Base-by-base conservation (phyloP, 2,888 invertebrate species). In the Lypha dubia region DNA sequence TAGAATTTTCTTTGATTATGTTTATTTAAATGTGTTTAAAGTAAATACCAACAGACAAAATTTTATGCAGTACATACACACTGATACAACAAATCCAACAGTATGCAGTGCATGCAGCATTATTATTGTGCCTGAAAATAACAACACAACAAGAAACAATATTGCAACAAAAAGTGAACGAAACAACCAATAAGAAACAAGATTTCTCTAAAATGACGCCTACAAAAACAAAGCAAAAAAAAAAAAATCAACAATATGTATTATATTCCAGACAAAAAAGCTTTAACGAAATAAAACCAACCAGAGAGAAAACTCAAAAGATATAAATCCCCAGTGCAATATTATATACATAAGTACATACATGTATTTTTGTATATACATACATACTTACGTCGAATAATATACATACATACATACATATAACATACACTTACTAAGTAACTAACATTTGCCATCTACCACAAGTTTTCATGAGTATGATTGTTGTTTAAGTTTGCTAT, bases 161-260 rank as follows among this genome's bases (percentile, higher is more conserved):
- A 79, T 73, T 86, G 70, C 82, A 80, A 65, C 87, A 79, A 84
- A 79, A 84, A 41, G 13, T 44, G 60, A 85, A 85, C 73, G 62
- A 76, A 86, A 81, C 89, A 87, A 83, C 90, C 90, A 90, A 90
- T 90, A 88, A 88, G 89, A 89, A 86, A 84, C 53, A 86, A 86
- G 76, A 46, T 56, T 70, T 62, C 15, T 17, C 11, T 58, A 62
- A 73, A 86, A 79, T 80, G 79, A 88, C 87, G 87, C 86, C 87
- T 88, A 87, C 89, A 88, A 88, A 86, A 88, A 87, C 28, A 28
- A 86, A 88, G 87, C 28, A 28, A 28, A 56, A 38, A n/a, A 32
- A 65, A 20, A 6, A 53, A 58, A 15, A 41, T 7, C 8, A 49
- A 8, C 17, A 4, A 17, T 3, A 44, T 35, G 8, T 1, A 9